Evolutionary conservation across 1,140 invertebrate species (phyloP).

Genomic region (Phocides pigmalion): DNA sequence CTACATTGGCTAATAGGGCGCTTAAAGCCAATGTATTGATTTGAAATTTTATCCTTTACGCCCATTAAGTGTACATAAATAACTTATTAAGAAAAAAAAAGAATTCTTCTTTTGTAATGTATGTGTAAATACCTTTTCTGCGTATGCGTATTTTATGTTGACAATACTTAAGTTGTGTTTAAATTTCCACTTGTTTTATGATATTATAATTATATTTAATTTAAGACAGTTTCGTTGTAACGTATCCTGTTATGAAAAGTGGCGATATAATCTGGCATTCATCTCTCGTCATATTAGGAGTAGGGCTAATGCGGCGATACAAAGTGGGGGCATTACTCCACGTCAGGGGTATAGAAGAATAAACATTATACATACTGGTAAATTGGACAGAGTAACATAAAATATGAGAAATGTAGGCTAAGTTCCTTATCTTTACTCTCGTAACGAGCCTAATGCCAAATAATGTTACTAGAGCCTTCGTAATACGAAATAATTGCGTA

Average conservation of each 20-base stretch:
- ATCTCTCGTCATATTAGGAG: conserved; percentile 62
- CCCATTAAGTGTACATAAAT: too few relatives aligned
- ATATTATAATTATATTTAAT: background rate
- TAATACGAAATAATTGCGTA: too few relatives aligned
- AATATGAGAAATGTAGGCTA: background rate
- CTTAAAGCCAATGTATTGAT: too few relatives aligned
- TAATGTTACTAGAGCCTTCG: too few relatives aligned
- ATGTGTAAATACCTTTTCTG: too few relatives aligned
- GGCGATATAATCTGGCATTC: conserved; percentile 54
- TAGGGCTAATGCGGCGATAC: conserved; percentile 51
- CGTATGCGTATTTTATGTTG: too few relatives aligned
- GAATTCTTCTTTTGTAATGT: too few relatives aligned
- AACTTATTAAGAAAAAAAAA: too few relatives aligned
- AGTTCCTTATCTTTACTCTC: background rate
- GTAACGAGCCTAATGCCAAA: background rate
- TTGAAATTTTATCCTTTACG: too few relatives aligned
- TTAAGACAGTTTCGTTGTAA: background rate
- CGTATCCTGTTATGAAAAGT: conserved; percentile 15
- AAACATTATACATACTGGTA: background rate
- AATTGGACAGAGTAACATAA: background rate
- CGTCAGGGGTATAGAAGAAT: conserved; percentile 22
- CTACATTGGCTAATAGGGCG: too few relatives aligned
- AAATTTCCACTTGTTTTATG: background rate
- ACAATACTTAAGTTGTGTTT: background rate
- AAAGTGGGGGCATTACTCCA: conserved; percentile 53